These are phyloP conservation scores for Tiaroga cobitis DNA, from an alignment of 2,797 vertebrate genomes.

Conservation along the genomic window DNA sequence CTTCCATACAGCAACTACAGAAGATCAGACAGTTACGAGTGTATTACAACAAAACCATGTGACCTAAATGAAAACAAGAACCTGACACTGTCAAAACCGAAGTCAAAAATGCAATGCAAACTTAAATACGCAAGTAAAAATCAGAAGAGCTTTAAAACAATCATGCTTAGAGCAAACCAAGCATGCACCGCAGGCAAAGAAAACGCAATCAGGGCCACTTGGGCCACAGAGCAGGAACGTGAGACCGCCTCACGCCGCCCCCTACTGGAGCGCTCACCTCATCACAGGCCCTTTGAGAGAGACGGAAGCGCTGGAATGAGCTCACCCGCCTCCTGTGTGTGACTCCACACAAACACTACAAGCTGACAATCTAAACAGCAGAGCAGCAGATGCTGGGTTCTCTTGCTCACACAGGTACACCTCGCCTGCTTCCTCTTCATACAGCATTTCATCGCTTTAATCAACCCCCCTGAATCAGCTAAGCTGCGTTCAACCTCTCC, in stretches of 20 bases:
- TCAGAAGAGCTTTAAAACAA: constrained; percentile 20
- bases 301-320: neutral
- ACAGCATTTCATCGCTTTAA: constrained; percentile 1
- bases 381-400: constrained; percentile 1
- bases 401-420: neutral
- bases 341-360: constrained; percentile 23
- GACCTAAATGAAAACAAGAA: constrained; percentile 6
- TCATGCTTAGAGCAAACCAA: constrained; percentile 38
- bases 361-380: constrained; percentile 30
- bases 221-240: constrained; percentile 11
- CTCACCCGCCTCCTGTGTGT: neutral
- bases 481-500: constrained; percentile 52
- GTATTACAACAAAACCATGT: neutral
- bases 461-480: constrained; percentile 56
- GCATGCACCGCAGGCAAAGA: neutral
- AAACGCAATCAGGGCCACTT: neutral
- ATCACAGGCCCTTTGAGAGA: constrained; percentile 3
- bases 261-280: constrained; percentile 30
- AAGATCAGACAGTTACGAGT: neutral
- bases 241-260: neutral
- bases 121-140: constrained; percentile 8
- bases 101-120: neutral
- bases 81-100: neutral
- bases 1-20: neutral
- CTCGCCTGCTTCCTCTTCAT: constrained; percentile 30